Conservation (phyloP, 2,113 vertebrate species). For the Tauraco erythrolophus region DNA sequence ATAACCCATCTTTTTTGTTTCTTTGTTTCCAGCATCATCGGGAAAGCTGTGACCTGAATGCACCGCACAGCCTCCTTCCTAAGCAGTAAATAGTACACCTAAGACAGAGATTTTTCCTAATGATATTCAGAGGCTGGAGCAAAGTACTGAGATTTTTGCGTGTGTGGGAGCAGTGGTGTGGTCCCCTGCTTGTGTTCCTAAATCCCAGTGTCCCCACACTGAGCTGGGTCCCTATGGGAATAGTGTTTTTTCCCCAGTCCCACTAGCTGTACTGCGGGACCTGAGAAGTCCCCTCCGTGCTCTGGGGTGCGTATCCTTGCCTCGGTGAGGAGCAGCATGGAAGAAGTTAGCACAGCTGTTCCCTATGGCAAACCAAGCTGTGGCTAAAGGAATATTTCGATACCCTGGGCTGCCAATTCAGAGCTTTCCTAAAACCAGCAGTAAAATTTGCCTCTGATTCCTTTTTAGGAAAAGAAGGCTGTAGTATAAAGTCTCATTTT, state of each 20-base stretch:
- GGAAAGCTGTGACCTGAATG: neutral
- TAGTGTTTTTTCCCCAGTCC: neutral
- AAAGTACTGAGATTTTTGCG: neutral
- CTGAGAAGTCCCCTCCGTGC: neutral
- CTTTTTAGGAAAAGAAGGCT: slow-evolving; percentile 65
- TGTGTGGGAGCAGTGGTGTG: neutral
- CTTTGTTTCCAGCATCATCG: neutral
- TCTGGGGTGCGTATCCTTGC: neutral
- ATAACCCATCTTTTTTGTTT: neutral
- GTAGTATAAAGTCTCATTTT: slow-evolving; percentile 37
- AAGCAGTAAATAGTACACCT: neutral
- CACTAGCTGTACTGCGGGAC: neutral
- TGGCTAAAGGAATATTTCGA: slow-evolving; percentile 51
- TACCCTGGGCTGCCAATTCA: slow-evolving; percentile 45
- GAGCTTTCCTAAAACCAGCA: slow-evolving; percentile 41
- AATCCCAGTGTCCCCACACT: neutral
- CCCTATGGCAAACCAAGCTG: neutral
- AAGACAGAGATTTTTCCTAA: neutral
- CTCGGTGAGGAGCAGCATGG: neutral
- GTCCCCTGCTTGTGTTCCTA: neutral
- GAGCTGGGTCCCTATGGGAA: neutral
- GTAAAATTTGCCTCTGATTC: slow-evolving; percentile 33
- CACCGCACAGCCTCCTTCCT: neutral
- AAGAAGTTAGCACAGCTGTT: neutral
- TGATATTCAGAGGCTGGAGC: neutral